These are phyloP conservation scores for Rhombomys opimus DNA, from an alignment of 2,113 vertebrate genomes.

Conservation along the genomic window DNA sequence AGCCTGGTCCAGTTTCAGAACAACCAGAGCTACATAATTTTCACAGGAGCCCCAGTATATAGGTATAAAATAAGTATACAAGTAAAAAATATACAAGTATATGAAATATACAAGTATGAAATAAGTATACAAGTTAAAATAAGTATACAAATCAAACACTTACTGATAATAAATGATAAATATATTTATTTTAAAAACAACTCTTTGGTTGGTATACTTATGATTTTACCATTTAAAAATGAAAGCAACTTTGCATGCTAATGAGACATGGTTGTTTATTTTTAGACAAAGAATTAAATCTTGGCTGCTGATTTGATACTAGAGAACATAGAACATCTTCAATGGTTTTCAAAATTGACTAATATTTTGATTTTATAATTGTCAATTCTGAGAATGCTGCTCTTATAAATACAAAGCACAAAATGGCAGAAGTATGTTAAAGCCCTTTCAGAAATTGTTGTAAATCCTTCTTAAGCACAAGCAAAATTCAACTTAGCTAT, in stretches of 20 bases:
- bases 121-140: not conserved
- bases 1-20: too few relatives aligned
- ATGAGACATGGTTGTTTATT: not conserved
- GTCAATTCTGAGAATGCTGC: not conserved
- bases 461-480: not conserved
- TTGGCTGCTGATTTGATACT: not conserved
- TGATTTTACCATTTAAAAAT: not conserved
- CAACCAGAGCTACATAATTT: not conserved
- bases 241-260: not conserved
- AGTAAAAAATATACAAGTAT: not conserved
- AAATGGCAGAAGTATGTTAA: not conserved
- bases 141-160: not conserved
- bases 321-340: not conserved
- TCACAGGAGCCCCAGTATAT: not conserved
- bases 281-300: conserved; percentile 18
- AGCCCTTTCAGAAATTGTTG: not conserved
- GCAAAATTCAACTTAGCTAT: not conserved
- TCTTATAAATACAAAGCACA: not conserved
- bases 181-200: not conserved
- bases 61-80: not conserved
- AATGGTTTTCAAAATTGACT: not conserved
- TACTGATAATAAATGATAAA: not conserved
- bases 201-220: not conserved
- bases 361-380: conserved; percentile 28
- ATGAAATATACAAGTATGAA: not conserved